Conservation (phyloP, 2,113 vertebrate genomes). For the Chlorodrepanis virens region DNA sequence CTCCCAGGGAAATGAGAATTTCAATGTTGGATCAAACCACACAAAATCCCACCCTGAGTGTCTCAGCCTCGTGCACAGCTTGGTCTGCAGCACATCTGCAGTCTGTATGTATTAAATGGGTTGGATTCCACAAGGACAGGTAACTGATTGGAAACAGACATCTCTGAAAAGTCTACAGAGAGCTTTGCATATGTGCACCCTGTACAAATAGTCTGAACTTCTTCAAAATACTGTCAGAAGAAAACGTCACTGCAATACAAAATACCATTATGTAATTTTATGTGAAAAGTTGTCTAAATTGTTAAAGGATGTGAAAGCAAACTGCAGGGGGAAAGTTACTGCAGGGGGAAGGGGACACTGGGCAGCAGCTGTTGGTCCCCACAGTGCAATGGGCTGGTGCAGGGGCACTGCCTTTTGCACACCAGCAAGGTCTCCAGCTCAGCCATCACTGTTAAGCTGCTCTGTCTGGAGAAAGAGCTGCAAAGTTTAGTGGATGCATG, state of each 20-base stretch:
- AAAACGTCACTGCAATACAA: background rate
- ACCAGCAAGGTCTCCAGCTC: background rate
- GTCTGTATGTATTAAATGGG: background rate
- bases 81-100: background rate
- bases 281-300: background rate
- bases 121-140: background rate
- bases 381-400: background rate
- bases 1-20: background rate
- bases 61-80: rapidly evolving
- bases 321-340: background rate
- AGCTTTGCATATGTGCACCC: background rate
- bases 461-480: background rate
- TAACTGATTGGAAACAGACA: background rate
- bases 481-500: background rate
- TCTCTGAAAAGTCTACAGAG: background rate
- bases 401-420: background rate
- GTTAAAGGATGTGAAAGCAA: background rate
- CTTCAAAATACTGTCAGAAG: background rate
- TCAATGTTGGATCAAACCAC: background rate
- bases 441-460: background rate
- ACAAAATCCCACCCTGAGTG: background rate
- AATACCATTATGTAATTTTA: background rate
- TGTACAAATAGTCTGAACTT: background rate
- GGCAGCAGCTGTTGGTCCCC: background rate
- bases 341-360: background rate